Evolutionary conservation across 2,797 vertebrate genomes (phyloP).

Genomic region (Melanotaenia trifasciata): DNA sequence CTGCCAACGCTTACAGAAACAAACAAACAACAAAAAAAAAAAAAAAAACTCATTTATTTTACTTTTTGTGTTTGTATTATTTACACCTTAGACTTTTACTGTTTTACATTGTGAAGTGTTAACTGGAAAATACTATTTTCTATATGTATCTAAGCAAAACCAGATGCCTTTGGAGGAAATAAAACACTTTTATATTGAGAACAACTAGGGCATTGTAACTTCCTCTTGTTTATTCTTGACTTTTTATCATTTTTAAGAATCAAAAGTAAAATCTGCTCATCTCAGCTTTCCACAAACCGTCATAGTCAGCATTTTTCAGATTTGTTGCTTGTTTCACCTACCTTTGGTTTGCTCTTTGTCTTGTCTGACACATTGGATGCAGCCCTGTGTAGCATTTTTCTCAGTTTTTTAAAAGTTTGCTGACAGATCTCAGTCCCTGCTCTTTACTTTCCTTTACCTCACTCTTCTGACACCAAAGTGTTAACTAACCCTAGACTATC

Average conservation of each 20-base stretch:
- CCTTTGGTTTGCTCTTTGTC: conserved; percentile 92
- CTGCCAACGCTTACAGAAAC: conserved; percentile 7
- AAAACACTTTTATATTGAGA: background rate
- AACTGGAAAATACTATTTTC: background rate
- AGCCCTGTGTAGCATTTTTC: conserved; percentile 93
- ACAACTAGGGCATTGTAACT: background rate
- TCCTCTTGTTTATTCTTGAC: background rate
- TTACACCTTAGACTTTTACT: background rate
- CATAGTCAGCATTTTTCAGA: background rate
- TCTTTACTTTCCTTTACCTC: conserved; percentile 14
- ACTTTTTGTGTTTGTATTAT: background rate
- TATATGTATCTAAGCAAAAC: background rate
- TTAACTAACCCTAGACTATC: conserved; percentile 44
- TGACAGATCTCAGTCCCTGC: conserved; percentile 22
- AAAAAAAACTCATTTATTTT: background rate
- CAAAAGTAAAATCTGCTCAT: conserved; percentile 8
- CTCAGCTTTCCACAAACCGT: background rate
- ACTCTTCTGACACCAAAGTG: conserved; percentile 47
- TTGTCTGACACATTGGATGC: conserved; percentile 94
- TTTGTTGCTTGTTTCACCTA: conserved; percentile 73
- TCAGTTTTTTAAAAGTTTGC: conserved; percentile 22
- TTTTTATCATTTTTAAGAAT: background rate
- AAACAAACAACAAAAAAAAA: background rate
- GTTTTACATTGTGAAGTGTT: background rate
- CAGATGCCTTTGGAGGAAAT: too few species aligned